These are phyloP conservation scores for Hydrolagus affinis DNA, from an alignment of 2,113 vertebrate species.

Conservation along the genomic window DNA sequence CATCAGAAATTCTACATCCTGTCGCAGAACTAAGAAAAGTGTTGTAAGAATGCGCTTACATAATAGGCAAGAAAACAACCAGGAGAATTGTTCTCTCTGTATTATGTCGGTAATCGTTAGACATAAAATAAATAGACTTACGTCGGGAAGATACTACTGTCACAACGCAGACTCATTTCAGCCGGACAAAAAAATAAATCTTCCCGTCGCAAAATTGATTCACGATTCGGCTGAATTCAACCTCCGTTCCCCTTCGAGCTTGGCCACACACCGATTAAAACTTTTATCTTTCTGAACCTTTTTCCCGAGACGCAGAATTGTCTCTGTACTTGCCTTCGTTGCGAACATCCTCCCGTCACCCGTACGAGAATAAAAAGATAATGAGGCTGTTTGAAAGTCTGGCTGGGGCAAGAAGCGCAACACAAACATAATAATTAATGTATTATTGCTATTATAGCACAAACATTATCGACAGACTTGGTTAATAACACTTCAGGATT, in stretches of 20 bases:
- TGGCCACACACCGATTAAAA: neutral
- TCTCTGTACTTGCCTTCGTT: neutral
- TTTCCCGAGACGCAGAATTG: neutral
- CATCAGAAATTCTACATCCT: conserved; percentile 34
- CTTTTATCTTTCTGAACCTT: neutral
- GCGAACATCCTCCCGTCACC: neutral
- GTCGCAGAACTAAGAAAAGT: conserved; percentile 30
- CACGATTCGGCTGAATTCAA: conserved; percentile 35
- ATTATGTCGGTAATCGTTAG: neutral
- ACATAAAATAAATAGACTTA: conserved; percentile 34
- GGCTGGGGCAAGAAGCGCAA: neutral
- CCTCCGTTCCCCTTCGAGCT: conserved; percentile 17
- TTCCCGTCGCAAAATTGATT: neutral
- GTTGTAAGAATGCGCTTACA: conserved; percentile 33
- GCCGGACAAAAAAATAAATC: neutral
- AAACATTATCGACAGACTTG: neutral
- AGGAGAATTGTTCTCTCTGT: neutral
- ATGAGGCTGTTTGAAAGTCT: neutral
- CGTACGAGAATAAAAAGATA: neutral
- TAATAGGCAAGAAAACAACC: conserved; percentile 26
- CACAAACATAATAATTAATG: no score
- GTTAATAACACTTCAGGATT: neutral
- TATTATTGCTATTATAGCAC: no score
- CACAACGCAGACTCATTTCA: conserved; percentile 35
- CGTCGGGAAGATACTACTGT: conserved; percentile 34